Evolutionary conservation across 2,888 invertebrate species (phyloP).

Genomic region (Phytoseiulus persimilis): DNA sequence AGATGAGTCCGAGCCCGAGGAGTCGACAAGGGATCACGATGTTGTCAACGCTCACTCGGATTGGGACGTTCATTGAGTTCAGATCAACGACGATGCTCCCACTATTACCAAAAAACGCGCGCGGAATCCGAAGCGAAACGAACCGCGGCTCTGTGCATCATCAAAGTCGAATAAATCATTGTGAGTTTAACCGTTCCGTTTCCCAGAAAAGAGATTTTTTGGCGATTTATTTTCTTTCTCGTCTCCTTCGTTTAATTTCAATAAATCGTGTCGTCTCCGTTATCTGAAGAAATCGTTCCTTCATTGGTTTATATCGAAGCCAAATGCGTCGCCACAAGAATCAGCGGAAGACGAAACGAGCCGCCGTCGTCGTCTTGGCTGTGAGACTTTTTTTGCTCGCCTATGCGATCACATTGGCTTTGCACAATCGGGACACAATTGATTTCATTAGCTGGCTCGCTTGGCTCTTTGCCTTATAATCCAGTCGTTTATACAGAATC

Average conservation of each 20-base stretch:
- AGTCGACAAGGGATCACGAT: too few relatives aligned
- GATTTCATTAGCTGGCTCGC: not conserved
- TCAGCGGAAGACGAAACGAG: not conserved
- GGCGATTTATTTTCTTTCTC: not conserved
- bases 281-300: not conserved
- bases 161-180: not conserved
- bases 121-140: not conserved
- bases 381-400: not conserved
- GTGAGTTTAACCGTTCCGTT: not conserved
- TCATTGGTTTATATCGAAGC: not conserved
- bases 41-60: not conserved
- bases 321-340: not conserved
- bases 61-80: not conserved
- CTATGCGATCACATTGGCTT: not conserved
- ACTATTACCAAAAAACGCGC: not conserved
- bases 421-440: not conserved
- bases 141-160: not conserved
- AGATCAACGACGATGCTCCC: not conserved
- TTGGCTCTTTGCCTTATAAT: not conserved
- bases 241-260: not conserved
- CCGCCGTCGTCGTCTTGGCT: not conserved
- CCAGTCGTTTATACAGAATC: not conserved
- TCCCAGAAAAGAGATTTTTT: not conserved
- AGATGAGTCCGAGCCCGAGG: too few relatives aligned
- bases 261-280: constrained; percentile 5